Evolutionary conservation across 2,797 vertebrate genomes (phyloP).

Genomic region (Diglossa cyanea): DNA sequence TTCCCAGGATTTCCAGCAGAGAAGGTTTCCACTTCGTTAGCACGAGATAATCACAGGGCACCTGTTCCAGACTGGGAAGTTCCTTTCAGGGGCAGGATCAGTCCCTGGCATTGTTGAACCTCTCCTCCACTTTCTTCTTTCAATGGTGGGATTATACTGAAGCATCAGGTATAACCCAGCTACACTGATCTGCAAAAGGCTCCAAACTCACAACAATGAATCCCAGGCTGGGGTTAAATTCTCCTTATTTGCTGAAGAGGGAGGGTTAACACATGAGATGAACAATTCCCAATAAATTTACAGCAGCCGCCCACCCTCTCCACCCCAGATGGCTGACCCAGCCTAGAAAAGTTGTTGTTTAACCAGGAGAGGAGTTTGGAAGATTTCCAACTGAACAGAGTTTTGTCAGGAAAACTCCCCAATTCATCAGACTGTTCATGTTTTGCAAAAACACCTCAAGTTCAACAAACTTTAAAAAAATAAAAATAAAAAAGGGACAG

Average conservation of each 20-base stretch:
- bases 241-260: not conserved
- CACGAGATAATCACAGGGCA: constrained; percentile 20
- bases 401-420: constrained; percentile 47
- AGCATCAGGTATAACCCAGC: constrained; percentile 34
- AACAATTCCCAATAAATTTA: constrained; percentile 10
- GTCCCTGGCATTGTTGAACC: constrained; percentile 11
- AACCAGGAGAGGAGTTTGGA: constrained; percentile 38
- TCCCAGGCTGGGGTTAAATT: not conserved
- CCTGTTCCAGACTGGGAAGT: constrained; percentile 33
- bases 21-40: constrained; percentile 54
- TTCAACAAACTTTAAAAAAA: not conserved
- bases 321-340: constrained; percentile 56
- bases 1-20: constrained; percentile 70
- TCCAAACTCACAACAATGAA: not conserved
- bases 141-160: constrained; percentile 34
- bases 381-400: not conserved
- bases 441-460: not conserved
- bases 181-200: not conserved
- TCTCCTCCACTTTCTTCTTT: not conserved
- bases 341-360: constrained; percentile 53
- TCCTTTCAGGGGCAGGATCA: constrained; percentile 30
- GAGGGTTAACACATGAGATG: constrained; percentile 22
- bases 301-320: constrained; percentile 35
- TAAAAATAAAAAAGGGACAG: not conserved
- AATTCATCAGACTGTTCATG: not conserved